Evolutionary conservation across 1,140 invertebrate genomes (phyloP).

Genomic region (Himalopsyche phryganea): DNA sequence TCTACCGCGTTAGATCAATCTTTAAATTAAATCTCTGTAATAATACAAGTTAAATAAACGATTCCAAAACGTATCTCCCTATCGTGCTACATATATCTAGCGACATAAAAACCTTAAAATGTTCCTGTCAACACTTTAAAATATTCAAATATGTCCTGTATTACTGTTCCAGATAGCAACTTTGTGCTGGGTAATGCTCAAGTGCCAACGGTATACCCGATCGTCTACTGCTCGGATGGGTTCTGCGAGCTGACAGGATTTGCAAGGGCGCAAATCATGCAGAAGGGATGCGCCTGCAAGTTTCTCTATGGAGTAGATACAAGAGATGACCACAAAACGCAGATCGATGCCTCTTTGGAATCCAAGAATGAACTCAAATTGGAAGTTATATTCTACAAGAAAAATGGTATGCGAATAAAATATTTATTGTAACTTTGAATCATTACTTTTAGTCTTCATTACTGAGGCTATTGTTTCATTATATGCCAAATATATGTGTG

Average conservation of each 20-base stretch:
- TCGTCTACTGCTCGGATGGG: constrained; percentile 97
- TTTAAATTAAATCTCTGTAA: too few species aligned
- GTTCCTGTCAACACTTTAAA: too few species aligned
- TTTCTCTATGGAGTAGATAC: constrained; percentile 93
- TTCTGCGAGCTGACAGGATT: constrained; percentile 96
- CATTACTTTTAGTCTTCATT: too few species aligned
- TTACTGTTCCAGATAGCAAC: constrained; percentile 84
- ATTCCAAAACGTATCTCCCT: too few species aligned
- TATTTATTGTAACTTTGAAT: too few species aligned
- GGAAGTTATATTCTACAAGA: constrained; percentile 93
- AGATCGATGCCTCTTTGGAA: constrained; percentile 87
- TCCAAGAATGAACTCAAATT: constrained; percentile 88
- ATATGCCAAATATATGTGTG: too few species aligned
- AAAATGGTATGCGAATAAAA: constrained; percentile 70
- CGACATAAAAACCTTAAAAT: too few species aligned
- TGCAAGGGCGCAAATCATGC: constrained; percentile 92
- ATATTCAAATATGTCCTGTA: too few species aligned
- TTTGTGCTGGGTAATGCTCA: constrained; percentile 97
- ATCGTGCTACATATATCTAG: too few species aligned
- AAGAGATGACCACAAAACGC: constrained; percentile 78
- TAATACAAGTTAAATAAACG: too few species aligned
- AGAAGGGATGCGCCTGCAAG: constrained; percentile 93
- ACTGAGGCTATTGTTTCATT: too few species aligned
- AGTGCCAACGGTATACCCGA: constrained; percentile 80
- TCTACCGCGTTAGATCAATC: too few species aligned